These are phyloP conservation scores for Oscheius onirici DNA, from an alignment of 2,888 invertebrate genomes.

Conservation along the genomic window DNA sequence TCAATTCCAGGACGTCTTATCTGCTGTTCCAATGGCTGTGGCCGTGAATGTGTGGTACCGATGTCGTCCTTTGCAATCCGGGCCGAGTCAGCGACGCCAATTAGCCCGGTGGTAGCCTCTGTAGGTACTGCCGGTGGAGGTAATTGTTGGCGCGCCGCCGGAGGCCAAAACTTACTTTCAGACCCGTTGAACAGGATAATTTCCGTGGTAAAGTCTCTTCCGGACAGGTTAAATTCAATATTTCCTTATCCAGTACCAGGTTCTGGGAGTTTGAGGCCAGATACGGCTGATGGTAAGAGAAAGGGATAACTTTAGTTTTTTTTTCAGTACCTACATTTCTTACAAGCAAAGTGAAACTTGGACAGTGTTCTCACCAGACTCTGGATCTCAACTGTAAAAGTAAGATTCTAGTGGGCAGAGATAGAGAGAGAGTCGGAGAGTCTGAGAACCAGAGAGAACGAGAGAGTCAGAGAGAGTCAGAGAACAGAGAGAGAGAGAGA, in stretches of 20 bases:
- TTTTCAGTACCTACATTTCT: not conserved
- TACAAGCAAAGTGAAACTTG: not conserved
- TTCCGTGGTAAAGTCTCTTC: constrained; percentile 34
- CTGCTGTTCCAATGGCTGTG: constrained; percentile 68
- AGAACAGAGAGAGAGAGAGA: no score
- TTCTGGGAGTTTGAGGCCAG: not conserved
- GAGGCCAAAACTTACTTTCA: constrained; percentile 25
- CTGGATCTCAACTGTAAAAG: constrained; percentile 3
- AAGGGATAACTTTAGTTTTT: not conserved
- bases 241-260: constrained; percentile 20
- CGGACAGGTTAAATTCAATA: constrained; percentile 7
- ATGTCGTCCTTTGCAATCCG: constrained; percentile 52
- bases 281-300: not conserved
- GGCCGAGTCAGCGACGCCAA: constrained; percentile 32
- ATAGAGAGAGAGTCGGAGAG: no score
- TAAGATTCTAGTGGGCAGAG: no score
- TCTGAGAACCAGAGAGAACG: no score
- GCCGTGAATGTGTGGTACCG: constrained; percentile 62
- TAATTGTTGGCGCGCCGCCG: not conserved
- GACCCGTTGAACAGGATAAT: constrained; percentile 43
- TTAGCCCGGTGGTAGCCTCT: constrained; percentile 7
- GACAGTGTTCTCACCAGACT: constrained; percentile 23
- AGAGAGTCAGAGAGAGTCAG: no score
- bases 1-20: constrained; percentile 43
- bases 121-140: not conserved